Percentiles rank a stretch among this genome's conserved stretches.
Conservation (phyloP, 2,797 vertebrate genomes). For the Mastacembelus armatus region DNA sequence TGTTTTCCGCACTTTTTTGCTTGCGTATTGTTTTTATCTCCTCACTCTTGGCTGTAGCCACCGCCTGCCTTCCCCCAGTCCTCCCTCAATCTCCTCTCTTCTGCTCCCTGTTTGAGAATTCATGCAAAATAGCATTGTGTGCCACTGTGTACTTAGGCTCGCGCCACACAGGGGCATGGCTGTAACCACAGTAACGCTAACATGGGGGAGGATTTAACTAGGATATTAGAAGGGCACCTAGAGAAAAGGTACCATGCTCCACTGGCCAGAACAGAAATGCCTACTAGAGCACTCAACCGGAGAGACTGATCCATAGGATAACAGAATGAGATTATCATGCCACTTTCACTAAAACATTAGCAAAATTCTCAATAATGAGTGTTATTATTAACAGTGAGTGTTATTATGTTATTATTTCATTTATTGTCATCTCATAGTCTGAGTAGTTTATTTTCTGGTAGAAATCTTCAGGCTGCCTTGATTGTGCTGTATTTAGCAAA, state of each 20-base stretch:
- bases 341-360: background rate
- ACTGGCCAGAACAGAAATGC: slow-evolving; percentile 27
- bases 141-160: slow-evolving; percentile 37
- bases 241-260: slow-evolving; percentile 46
- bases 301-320: slow-evolving; percentile 22
- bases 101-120: slow-evolving; percentile 50
- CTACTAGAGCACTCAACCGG: slow-evolving; percentile 10
- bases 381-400: background rate
- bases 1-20: slow-evolving; percentile 41
- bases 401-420: background rate
- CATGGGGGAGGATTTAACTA: slow-evolving; percentile 54
- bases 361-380: background rate
- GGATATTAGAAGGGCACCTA: slow-evolving; percentile 48
- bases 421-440: background rate
- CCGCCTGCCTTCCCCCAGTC: slow-evolving; percentile 7
- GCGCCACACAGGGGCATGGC: slow-evolving; percentile 54
- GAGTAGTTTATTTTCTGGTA: background rate
- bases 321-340: background rate
- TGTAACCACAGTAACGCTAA: slow-evolving; percentile 77
- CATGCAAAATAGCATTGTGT: slow-evolving; percentile 59
- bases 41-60: slow-evolving; percentile 25
- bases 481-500: background rate
- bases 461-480: background rate
- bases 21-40: slow-evolving; percentile 44
- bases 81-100: background rate